These are phyloP conservation scores for Notospermus geniculatus DNA, from an alignment of 1,140 invertebrate genomes.

Conservation along the genomic window DNA sequence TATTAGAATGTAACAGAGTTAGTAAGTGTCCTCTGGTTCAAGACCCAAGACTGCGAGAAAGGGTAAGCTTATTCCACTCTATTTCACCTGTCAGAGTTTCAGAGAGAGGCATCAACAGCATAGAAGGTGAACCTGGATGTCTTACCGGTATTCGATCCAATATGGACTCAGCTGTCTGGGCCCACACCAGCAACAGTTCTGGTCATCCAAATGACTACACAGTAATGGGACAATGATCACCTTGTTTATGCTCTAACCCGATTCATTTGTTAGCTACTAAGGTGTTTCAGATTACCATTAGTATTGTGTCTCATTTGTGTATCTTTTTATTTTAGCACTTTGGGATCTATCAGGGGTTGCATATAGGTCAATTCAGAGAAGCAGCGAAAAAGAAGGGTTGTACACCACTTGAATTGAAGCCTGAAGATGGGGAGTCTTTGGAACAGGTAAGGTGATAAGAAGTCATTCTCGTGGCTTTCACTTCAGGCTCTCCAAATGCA, in stretches of 20 bases:
- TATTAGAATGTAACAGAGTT: conserved; percentile 34
- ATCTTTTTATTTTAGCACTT: conserved; percentile 45
- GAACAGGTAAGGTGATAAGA: conserved; percentile 35
- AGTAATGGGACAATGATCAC: too few species aligned
- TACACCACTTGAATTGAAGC: conserved; percentile 38
- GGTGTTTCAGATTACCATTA: too few species aligned
- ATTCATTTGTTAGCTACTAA: too few species aligned
- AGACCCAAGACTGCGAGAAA: conserved; percentile 48
- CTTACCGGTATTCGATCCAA: too few species aligned
- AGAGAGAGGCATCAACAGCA: too few species aligned
- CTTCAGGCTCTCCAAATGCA: neutral
- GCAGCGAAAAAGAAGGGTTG: conserved; percentile 38
- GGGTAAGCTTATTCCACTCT: conserved; percentile 28
- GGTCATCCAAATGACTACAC: too few species aligned
- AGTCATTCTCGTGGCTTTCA: neutral
- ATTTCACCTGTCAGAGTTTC: neutral
- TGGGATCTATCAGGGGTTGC: conserved; percentile 50
- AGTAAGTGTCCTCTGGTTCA: conserved; percentile 24
- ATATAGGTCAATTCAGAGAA: conserved; percentile 35
- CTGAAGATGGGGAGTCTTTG: conserved; percentile 46
- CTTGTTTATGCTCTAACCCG: too few species aligned
- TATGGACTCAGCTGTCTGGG: too few species aligned
- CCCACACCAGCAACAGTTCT: too few species aligned
- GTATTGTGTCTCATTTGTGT: too few species aligned
- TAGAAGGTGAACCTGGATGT: too few species aligned